Percentiles rank a stretch among this genome's conserved stretches.
phyloP scores from a whole-genome alignment of 2,888 invertebrate species.

The Mesorhabditis belari region DNA sequence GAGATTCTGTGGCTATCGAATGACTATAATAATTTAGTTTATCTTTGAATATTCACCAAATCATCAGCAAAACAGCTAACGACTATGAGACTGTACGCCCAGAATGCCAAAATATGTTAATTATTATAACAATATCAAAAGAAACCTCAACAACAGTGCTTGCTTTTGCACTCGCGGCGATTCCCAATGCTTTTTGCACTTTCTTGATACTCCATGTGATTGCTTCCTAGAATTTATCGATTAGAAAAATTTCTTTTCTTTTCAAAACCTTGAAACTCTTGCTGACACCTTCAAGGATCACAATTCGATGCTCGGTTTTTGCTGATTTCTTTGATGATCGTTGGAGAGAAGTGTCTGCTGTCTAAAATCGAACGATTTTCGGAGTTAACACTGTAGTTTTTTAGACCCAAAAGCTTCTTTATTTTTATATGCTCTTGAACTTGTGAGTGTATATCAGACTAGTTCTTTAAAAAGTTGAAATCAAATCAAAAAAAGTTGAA shows the following conservation, averaged over 20 bases:
- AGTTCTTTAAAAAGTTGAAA: slow-evolving; percentile 30
- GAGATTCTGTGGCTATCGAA: no score
- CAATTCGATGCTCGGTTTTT: slow-evolving; percentile 28
- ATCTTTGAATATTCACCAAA: no score
- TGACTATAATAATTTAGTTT: no score
- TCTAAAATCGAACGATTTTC: no score
- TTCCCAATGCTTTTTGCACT: slow-evolving; percentile 5
- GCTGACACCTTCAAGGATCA: slow-evolving; percentile 35
- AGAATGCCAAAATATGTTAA: no score
- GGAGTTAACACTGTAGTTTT: neutral
- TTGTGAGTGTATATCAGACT: slow-evolving; percentile 34
- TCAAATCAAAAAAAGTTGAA: slow-evolving; percentile 3
- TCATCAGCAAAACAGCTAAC: no score
- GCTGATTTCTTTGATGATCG: slow-evolving; percentile 1
- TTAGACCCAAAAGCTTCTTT: neutral
- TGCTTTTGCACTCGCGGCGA: neutral
- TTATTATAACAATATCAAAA: no score
- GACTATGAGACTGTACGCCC: no score
- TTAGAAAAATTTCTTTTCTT: no score
- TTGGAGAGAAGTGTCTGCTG: neutral
- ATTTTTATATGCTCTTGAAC: neutral
- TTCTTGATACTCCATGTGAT: slow-evolving; percentile 42
- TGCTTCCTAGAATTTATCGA: slow-evolving; percentile 26
- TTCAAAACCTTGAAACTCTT: slow-evolving; percentile 22
- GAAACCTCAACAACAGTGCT: neutral